A percentile compares a stretch with the other conserved stretches of the same genome.
phyloP scores from a whole-genome alignment of 2,888 invertebrate genomes.

The Torymus tubicola region DNA sequence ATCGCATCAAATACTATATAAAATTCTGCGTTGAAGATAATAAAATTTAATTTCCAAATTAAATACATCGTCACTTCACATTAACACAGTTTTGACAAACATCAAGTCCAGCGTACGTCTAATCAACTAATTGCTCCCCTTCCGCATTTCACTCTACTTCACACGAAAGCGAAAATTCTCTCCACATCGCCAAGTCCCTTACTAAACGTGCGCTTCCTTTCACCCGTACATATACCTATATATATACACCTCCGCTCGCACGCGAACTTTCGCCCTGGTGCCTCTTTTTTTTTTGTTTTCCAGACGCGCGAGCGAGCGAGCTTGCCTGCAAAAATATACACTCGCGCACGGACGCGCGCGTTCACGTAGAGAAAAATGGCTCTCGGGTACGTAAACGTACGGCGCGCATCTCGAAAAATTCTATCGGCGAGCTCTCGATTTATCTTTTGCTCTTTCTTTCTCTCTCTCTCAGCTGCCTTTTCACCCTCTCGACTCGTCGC shows the following conservation, averaged over 20 bases:
- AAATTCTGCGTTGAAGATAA: too few species aligned
- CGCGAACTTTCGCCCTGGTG: too few species aligned
- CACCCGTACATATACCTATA: too few species aligned
- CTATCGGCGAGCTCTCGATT: constrained; percentile 61
- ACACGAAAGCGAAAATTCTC: background rate
- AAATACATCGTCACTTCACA: too few species aligned
- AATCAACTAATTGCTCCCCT: too few species aligned
- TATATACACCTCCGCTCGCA: too few species aligned
- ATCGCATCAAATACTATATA: too few species aligned
- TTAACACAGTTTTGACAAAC: too few species aligned
- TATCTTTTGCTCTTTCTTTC: constrained; percentile 56
- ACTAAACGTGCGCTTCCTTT: too few species aligned
- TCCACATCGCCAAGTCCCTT: too few species aligned
- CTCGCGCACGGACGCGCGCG: background rate
- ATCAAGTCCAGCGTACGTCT: too few species aligned
- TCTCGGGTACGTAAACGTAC: constrained; percentile 48
- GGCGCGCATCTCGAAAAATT: constrained; percentile 55
- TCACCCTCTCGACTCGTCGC: constrained; percentile 21
- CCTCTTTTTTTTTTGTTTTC: constrained; percentile 17
- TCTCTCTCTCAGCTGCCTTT: background rate
- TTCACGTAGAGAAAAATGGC: constrained; percentile 48
- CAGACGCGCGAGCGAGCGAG: background rate
- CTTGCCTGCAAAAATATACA: constrained; percentile 47
- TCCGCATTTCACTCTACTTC: constrained; percentile 21
- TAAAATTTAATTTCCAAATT: too few species aligned